phyloP scores from a whole-genome alignment of 1,140 invertebrate genomes.

The Mercenaria mercenaria region DNA sequence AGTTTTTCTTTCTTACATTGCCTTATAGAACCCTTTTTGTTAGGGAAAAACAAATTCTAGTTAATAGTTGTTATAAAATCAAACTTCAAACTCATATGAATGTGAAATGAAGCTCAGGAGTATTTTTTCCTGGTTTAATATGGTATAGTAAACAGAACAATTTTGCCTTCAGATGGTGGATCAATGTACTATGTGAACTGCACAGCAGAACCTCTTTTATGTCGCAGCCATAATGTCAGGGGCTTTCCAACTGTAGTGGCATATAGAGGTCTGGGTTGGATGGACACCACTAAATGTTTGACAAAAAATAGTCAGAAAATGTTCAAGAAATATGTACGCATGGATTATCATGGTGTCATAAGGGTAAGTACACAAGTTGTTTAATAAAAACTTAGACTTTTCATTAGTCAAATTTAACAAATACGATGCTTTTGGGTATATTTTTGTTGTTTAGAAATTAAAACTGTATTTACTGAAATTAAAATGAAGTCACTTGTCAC shows the following conservation, averaged over 20 bases:
- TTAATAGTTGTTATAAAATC: too few relatives aligned
- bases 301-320: constrained; percentile 29
- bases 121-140: too few relatives aligned
- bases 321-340: constrained; percentile 58
- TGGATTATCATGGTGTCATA: constrained; percentile 76
- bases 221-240: constrained; percentile 64
- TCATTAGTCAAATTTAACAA: too few relatives aligned
- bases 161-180: constrained; percentile 69
- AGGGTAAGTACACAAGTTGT: constrained; percentile 54
- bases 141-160: too few relatives aligned
- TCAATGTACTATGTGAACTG: constrained; percentile 75
- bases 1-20: too few relatives aligned
- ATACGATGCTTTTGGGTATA: too few relatives aligned
- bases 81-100: too few relatives aligned
- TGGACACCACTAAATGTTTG: constrained; percentile 61
- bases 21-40: too few relatives aligned
- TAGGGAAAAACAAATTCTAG: too few relatives aligned
- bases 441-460: too few relatives aligned
- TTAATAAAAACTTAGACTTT: not conserved
- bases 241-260: constrained; percentile 73
- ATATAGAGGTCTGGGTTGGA: constrained; percentile 73
- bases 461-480: not conserved
- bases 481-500: too few relatives aligned
- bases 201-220: constrained; percentile 63
- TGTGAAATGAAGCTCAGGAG: too few relatives aligned